Evolutionary conservation across 2,113 vertebrate species (phyloP), one percentile per base, ranked within the genome.

Genomic region (Oreochromis tanganicae): DNA sequence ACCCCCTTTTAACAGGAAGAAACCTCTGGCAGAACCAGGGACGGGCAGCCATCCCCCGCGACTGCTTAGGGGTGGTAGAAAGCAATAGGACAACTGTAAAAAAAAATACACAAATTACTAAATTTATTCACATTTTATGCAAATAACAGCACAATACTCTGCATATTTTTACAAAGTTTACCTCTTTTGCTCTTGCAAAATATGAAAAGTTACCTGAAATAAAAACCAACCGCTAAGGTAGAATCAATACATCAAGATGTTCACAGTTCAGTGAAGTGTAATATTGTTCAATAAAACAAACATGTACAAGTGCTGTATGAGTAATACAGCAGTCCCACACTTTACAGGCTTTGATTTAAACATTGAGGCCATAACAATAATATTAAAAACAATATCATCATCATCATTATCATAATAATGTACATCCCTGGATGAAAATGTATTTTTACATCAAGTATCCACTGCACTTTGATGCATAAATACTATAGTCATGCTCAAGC

Each of bases 281-380:
- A 73, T 34, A 80, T 9, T 21, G 19, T 87, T 19, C 5, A 84
- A 68, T 63, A 27, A 68, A 78, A 56, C 14, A 57, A 50, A n/a
- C 52, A 55, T 71, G 19, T 73, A 85, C 5, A 61, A 32, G 50
- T 75, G 71, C 43, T 75, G 71, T 13, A 41, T 34, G 6, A 79
- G 13, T 84, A 80, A 54, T 82, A 27, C 41, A 36, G 16, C 59
- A 59, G 14, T 83, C 84, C 27, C 46, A 71, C 4, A 21, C 11
- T 86, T 85, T 66, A 82, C 17, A 83, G 21, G 10, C 59, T n/a
- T 68, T 80, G 29, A 83, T 90, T 66, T 71, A 87, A 91, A 91
- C 2, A 88, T 14, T 36, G 50, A 80, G 87, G 24, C 82, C 92
- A 92, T 88, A 92, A 85, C 79, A 88, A 90, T 24, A 90, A 82